Conservation (phyloP, 2,113 vertebrate genomes). For the Oxyruncus cristatus region DNA sequence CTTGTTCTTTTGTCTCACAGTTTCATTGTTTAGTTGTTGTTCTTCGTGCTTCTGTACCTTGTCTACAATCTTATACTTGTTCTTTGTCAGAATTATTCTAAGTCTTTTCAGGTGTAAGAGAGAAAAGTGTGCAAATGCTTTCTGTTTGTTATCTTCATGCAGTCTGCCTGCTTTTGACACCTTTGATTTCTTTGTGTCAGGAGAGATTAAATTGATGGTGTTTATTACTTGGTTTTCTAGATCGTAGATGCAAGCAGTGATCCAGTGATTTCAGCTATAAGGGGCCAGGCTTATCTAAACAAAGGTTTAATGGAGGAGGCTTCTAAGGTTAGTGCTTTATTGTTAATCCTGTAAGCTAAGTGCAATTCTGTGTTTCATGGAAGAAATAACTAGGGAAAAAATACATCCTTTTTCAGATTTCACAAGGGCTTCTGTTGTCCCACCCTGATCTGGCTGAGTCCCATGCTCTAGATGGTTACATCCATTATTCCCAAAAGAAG, state of each 20-base stretch:
- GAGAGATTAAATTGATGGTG: neutral
- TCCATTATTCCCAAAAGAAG: slow-evolving; percentile 76
- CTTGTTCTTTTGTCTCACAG: neutral
- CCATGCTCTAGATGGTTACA: slow-evolving; percentile 78
- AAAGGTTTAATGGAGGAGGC: slow-evolving; percentile 81
- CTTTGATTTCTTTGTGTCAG: neutral
- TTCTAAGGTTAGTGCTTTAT: slow-evolving; percentile 77
- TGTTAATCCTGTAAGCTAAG: neutral
- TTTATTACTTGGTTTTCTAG: slow-evolving; percentile 69
- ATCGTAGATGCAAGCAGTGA: slow-evolving; percentile 78
- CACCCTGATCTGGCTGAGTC: slow-evolving; percentile 78
- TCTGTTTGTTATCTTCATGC: neutral
- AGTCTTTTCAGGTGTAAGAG: neutral
- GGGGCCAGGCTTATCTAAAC: slow-evolving; percentile 81
- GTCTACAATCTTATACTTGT: neutral
- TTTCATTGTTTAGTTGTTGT: fast-evolving
- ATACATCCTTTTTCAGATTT: slow-evolving; percentile 73
- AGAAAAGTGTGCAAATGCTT: neutral
- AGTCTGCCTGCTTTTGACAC: neutral
- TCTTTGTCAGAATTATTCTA: neutral
- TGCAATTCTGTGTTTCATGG: neutral
- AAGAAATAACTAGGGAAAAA: neutral
- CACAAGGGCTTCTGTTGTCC: slow-evolving; percentile 78
- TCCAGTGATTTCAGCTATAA: slow-evolving; percentile 77
- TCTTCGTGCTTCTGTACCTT: neutral